Base-by-base conservation (phyloP, 2,113 vertebrate species). In the Microcebus tavaratra region DNA sequence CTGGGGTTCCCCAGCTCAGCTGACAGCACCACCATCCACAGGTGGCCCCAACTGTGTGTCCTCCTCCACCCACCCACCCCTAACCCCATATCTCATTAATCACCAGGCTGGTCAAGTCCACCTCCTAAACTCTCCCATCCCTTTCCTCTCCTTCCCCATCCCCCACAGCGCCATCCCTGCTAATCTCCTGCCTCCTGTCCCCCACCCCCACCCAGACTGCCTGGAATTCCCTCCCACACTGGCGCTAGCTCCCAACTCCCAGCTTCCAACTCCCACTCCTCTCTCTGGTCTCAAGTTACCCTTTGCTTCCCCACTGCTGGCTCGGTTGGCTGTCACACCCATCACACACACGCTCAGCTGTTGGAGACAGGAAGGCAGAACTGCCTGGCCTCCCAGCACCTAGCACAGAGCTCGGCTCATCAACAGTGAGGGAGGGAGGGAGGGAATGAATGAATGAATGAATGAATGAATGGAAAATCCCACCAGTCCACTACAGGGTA, bases 191-290 rank as follows among this genome's bases (percentile, higher is more conserved):
- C 21, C 76, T 17, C 76, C 27, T 0, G 13, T 8, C 29, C 48
- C 88, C 15, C 18, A 5, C 57, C 34, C 25, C 31, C 11, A 8
- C 63, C 59, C 36, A 39, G 34, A 23, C 42, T 6, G 78, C 79
- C 84, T 85, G 79, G 80, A 76, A 94, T 68, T 48, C 68, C 59
- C 67, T 92, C 76, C 81, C 76, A 55, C 59, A 72, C 84, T 61
- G 18, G 7, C 7, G 45, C 45, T 45, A 45, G 45, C 42, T 90
- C 50, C 39, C 39, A 55, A 17, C 53, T 90, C n/a, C 39, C 31
- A 48, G 6, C 42, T 81, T 42, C 75, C 50, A 53, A 15, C 53
- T 55, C 53, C 53, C 53, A 55, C 23, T 73, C 55, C 7, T 39
- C 73, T 73, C 55, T 39, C 79, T 21, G 82, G 59, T n/a, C 45